Conservation (phyloP, 92 coral and sea anemone genomes). For the Palythoa heliodiscus region DNA sequence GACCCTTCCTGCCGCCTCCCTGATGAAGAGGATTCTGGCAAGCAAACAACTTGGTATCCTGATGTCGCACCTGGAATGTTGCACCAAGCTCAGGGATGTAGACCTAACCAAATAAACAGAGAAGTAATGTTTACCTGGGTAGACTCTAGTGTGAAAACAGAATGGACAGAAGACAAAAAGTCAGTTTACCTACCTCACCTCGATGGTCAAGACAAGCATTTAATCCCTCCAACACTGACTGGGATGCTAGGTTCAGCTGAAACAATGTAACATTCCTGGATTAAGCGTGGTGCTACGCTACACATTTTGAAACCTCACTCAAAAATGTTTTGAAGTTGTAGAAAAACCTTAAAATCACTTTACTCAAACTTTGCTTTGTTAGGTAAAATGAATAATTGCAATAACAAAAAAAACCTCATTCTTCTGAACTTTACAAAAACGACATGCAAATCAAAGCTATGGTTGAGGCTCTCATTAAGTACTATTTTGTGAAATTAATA, state of each 20-base stretch:
- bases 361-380: not conserved
- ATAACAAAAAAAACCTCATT: not conserved
- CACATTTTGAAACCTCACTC: not conserved
- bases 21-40: slow-evolving; percentile 98
- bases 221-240: slow-evolving; percentile 95
- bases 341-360: not conserved
- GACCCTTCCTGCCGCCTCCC: slow-evolving; percentile 98
- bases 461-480: no score
- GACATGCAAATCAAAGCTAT: no score
- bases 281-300: not conserved
- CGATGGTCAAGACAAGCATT: slow-evolving; percentile 99
- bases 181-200: slow-evolving; percentile 70
- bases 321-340: not conserved
- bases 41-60: slow-evolving; percentile 86
- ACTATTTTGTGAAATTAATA: no score
- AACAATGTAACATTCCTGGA: not conserved
- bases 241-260: slow-evolving; percentile 95
- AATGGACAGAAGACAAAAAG: not conserved
- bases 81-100: slow-evolving; percentile 95
- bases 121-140: no score
- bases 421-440: no score
- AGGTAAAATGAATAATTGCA: no score
- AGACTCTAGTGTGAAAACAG: no score
- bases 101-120: slow-evolving; percentile 57
- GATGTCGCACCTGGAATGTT: slow-evolving; percentile 86